Evolutionary conservation across 2,888 invertebrate species (phyloP).

Genomic region (Sylvicola cinctus): DNA sequence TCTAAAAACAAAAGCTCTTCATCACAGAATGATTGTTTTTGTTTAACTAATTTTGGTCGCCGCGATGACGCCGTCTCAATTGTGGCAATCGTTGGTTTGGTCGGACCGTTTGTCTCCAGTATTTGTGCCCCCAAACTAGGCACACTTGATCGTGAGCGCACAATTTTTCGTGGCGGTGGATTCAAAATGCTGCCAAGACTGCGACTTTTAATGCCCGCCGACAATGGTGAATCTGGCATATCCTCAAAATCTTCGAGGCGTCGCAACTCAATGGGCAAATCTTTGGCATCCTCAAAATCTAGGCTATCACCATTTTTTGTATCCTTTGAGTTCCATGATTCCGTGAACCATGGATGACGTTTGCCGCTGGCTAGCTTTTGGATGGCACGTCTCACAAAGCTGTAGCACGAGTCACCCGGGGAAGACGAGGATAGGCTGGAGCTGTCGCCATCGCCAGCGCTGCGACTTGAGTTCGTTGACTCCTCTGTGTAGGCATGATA

Average conservation of each 20-base stretch:
- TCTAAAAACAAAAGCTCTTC: slow-evolving; percentile 28
- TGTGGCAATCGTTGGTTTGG: slow-evolving; percentile 14
- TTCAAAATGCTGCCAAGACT: slow-evolving; percentile 68
- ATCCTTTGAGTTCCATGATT: slow-evolving; percentile 47
- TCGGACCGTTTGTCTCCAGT: slow-evolving; percentile 16
- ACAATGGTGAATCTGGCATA: slow-evolving; percentile 33
- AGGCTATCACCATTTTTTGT: slow-evolving; percentile 35
- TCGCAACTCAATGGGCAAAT: slow-evolving; percentile 72
- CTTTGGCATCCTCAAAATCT: slow-evolving; percentile 42
- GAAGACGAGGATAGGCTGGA: slow-evolving; percentile 63
- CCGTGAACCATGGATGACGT: slow-evolving; percentile 55
- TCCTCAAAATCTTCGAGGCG: slow-evolving; percentile 47
- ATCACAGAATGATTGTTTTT: slow-evolving; percentile 66
- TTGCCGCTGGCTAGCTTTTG: slow-evolving; percentile 61
- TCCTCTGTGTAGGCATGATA: slow-evolving; percentile 46
- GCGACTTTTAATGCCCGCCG: slow-evolving; percentile 52
- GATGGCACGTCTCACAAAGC: slow-evolving; percentile 73
- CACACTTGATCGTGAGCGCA: slow-evolving; percentile 54
- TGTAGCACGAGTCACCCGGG: slow-evolving; percentile 86
- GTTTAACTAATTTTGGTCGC: slow-evolving; percentile 58
- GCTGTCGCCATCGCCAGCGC: slow-evolving; percentile 41
- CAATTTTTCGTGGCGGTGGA: slow-evolving; percentile 45
- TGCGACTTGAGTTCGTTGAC: slow-evolving; percentile 41
- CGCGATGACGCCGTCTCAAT: slow-evolving; percentile 11
- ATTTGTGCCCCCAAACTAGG: slow-evolving; percentile 36